Evolutionary conservation across 2,113 vertebrate genomes (phyloP).

Genomic region (Natator depressus): DNA sequence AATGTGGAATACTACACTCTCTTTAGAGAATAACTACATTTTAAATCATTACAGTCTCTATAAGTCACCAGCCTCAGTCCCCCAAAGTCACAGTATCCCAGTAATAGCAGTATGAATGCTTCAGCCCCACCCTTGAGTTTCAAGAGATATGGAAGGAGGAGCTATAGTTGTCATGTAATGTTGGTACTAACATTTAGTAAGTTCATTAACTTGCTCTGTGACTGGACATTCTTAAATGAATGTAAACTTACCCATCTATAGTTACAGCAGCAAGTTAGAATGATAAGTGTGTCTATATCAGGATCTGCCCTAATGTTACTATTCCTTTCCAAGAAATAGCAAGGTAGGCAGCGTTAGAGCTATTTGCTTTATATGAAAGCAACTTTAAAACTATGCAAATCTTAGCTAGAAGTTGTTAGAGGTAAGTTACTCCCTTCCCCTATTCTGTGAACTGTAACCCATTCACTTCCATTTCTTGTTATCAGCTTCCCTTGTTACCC

Average conservation of each 20-base stretch:
- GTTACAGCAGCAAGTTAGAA: not conserved
- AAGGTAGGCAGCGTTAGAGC: not conserved
- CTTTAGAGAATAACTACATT: fast-evolving
- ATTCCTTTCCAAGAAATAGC: not conserved
- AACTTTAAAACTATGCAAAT: not conserved
- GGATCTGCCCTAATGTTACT: not conserved
- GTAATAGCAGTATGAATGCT: not conserved
- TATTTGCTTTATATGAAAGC: not conserved
- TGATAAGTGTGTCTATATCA: not conserved
- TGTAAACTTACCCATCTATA: not conserved
- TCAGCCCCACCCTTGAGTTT: not conserved
- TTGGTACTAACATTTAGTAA: no score
- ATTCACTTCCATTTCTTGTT: not conserved
- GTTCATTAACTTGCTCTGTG: not conserved
- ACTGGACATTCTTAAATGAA: not conserved
- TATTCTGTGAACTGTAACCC: not conserved
- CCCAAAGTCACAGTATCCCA: not conserved
- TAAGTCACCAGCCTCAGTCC: not conserved
- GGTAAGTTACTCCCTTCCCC: not conserved
- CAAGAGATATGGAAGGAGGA: not conserved
- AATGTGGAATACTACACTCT: not conserved
- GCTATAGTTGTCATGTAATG: not conserved
- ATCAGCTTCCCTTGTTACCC: not conserved
- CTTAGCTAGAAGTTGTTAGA: not conserved
- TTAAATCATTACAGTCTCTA: not conserved